Conservation (phyloP, 2,113 vertebrate species). For the Rissa tridactyla region DNA sequence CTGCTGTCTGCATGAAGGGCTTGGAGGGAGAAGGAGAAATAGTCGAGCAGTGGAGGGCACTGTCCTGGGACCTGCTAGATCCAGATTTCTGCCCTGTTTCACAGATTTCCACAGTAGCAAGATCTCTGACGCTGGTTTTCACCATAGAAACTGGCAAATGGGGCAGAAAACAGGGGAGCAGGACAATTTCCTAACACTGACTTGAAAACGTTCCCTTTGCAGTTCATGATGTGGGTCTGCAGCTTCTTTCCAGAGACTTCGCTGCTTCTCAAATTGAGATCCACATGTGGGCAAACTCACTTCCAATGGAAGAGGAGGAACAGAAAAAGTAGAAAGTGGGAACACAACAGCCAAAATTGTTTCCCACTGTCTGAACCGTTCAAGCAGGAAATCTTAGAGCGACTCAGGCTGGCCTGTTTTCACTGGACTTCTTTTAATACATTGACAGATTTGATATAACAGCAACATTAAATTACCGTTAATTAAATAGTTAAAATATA, state of each 20-base stretch:
- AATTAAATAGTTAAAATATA: neutral
- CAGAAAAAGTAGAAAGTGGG: neutral
- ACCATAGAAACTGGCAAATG: neutral
- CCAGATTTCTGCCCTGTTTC: neutral
- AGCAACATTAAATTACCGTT: neutral
- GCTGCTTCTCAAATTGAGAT: neutral
- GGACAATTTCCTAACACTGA: neutral
- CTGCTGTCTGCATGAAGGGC: neutral
- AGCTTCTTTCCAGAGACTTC: neutral
- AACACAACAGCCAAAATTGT: neutral
- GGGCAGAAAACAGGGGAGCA: neutral
- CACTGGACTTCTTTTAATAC: neutral
- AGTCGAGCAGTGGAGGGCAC: neutral
- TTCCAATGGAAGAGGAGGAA: neutral
- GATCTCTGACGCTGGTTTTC: neutral
- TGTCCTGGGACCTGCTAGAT: neutral
- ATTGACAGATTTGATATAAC: neutral
- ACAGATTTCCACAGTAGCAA: accelerated
- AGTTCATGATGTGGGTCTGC: neutral
- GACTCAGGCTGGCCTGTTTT: neutral
- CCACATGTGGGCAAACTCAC: neutral
- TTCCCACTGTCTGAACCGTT: neutral
- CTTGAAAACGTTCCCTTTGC: neutral
- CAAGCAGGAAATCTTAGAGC: neutral
- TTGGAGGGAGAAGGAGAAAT: neutral